Percentiles rank a stretch among this genome's conserved stretches.
Evolutionary conservation across 1,140 invertebrate genomes (phyloP).

Genomic region (Oncopodura yosiiana): DNA sequence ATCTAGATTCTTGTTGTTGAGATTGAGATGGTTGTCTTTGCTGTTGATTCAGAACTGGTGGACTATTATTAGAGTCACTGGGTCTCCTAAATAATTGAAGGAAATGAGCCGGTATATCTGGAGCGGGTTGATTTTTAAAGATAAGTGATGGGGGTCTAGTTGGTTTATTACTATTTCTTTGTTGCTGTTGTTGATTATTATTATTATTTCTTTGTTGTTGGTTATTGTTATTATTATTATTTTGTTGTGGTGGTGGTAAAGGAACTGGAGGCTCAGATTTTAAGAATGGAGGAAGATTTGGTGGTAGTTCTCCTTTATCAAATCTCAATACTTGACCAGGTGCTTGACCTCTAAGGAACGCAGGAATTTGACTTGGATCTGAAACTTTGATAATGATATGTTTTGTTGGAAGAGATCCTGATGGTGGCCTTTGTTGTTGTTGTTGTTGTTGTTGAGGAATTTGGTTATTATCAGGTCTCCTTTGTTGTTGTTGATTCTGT

Average conservation of each 20-base stretch:
- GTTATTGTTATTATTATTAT: not conserved
- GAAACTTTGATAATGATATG: not conserved
- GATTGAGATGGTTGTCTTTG: not conserved
- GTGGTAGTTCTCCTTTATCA: not conserved
- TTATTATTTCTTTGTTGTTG: not conserved
- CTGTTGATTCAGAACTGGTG: not conserved
- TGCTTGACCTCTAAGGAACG: not conserved
- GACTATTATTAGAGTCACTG: constrained; percentile 1
- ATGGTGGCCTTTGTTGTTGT: not conserved
- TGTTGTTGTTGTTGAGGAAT: not conserved
- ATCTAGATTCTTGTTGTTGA: not conserved
- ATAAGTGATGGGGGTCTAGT: not conserved
- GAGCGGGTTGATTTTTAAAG: not conserved
- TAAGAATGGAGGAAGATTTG: constrained; percentile 1
- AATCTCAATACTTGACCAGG: not conserved
- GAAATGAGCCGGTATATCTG: constrained; percentile 3
- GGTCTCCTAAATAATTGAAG: not conserved
- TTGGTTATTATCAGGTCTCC: not conserved
- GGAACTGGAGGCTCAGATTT: constrained; percentile 3
- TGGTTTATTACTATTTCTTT: not conserved
- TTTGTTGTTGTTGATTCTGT: not conserved
- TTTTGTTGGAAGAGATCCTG: not conserved
- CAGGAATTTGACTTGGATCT: not conserved
- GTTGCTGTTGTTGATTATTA: not conserved
- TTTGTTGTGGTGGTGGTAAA: not conserved